A percentile compares a stretch with the other conserved stretches of the same genome.
Evolutionary conservation across 92 coral and sea anemone species (phyloP).

Genomic region (Pocillopora grandis): DNA sequence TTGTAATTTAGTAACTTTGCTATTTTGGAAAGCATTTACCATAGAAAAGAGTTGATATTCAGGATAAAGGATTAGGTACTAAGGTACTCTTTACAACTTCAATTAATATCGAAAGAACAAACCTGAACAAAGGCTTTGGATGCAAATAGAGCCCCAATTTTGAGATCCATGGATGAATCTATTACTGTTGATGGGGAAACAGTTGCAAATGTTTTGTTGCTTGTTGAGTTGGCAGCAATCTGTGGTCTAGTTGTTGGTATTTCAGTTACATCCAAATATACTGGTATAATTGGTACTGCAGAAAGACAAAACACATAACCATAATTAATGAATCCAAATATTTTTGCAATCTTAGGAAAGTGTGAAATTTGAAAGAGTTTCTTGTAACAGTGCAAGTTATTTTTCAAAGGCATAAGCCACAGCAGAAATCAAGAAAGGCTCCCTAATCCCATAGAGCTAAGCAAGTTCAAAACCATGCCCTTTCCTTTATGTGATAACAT

Average conservation of each 20-base stretch:
- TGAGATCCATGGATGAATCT: constrained; percentile 44
- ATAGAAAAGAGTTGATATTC: no score
- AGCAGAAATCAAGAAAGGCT: no score
- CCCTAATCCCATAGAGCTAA: no score
- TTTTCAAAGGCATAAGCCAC: no score
- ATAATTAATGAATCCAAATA: neutral
- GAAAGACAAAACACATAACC: neutral
- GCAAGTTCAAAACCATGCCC: no score
- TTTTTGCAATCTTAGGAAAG: neutral
- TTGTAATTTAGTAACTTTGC: no score
- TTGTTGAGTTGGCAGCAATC: constrained; percentile 4
- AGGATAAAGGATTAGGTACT: no score
- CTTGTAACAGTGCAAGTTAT: no score
- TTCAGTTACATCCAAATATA: constrained; percentile 14
- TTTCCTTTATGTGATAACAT: no score
- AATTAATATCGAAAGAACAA: neutral
- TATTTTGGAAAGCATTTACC: no score
- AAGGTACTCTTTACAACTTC: no score
- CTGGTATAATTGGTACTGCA: constrained; percentile 44
- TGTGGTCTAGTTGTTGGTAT: neutral
- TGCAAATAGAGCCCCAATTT: constrained; percentile 38
- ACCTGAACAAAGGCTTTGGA: constrained; percentile 42
- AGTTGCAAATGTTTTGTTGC: neutral
- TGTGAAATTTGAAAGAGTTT: no score
- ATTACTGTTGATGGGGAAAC: neutral